phyloP scores from a whole-genome alignment of 2,888 invertebrate species.

The Luffia ferchaultella region DNA sequence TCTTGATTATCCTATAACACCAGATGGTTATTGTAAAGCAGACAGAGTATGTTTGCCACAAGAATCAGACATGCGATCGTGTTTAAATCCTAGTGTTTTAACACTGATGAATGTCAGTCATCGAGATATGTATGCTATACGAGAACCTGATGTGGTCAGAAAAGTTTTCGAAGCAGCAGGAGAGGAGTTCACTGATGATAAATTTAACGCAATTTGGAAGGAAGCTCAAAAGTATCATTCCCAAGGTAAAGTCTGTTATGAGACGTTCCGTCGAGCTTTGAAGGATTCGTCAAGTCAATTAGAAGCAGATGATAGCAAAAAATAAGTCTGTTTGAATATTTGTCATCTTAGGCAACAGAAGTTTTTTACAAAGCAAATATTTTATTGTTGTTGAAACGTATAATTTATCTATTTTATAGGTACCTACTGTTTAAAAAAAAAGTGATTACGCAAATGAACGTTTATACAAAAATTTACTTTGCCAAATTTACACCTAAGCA shows the following conservation, averaged over 20 bases:
- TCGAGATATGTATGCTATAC: constrained; percentile 42
- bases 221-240: constrained; percentile 54
- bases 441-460: no score
- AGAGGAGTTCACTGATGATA: constrained; percentile 50
- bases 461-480: no score
- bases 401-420: no score
- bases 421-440: no score
- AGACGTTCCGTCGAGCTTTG: constrained; percentile 50
- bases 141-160: constrained; percentile 36
- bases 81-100: constrained; percentile 36
- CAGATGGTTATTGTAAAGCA: constrained; percentile 30
- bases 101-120: constrained; percentile 38
- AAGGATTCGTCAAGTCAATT: constrained; percentile 14
- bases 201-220: constrained; percentile 56
- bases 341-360: no score
- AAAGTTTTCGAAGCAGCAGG: constrained; percentile 61
- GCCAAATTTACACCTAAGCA: no score
- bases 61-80: constrained; percentile 39
- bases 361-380: no score
- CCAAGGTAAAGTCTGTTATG: constrained; percentile 59
- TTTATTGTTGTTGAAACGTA: no score
- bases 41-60: constrained; percentile 33
- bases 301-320: no score
- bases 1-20: constrained; percentile 39
- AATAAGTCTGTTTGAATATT: no score